These are phyloP conservation scores for Myotis brandtii DNA, from an alignment of 2,113 vertebrate genomes.

Conservation along the genomic window DNA sequence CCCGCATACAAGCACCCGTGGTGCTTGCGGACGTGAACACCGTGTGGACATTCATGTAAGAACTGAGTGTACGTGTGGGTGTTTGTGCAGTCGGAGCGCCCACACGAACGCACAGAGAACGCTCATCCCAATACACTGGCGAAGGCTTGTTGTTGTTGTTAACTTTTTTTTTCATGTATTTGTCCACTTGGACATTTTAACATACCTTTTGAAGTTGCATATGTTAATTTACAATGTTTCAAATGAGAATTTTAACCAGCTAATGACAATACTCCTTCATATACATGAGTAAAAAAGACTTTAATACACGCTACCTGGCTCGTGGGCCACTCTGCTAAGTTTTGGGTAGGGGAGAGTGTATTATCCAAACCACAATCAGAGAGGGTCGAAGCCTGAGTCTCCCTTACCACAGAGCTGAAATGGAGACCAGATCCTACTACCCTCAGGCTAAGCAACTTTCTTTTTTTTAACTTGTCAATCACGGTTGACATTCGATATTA, in stretches of 20 bases:
- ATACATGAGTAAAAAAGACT: conserved; percentile 23
- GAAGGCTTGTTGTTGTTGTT: not conserved
- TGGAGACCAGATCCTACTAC: not conserved
- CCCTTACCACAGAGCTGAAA: conserved; percentile 19
- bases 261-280: conserved; percentile 45
- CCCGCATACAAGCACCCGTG: not conserved
- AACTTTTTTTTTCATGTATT: conserved; percentile 19
- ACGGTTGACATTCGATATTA: not conserved
- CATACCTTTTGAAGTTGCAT: conserved; percentile 52
- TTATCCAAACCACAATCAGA: conserved; percentile 51
- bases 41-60: not conserved
- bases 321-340: conserved; percentile 39
- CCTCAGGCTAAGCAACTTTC: not conserved
- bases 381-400: conserved; percentile 34
- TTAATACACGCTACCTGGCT: conserved; percentile 48
- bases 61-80: not conserved
- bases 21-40: not conserved
- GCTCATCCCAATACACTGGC: not conserved
- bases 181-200: conserved; percentile 33
- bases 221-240: conserved; percentile 59
- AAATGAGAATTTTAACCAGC: conserved; percentile 57
- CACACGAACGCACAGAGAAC: not conserved
- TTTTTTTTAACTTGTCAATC: not conserved
- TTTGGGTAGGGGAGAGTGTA: conserved; percentile 37
- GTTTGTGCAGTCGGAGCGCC: not conserved